These are phyloP conservation scores for Echinops telfairi DNA, from an alignment of 2,113 vertebrate species.

Conservation along the genomic window DNA sequence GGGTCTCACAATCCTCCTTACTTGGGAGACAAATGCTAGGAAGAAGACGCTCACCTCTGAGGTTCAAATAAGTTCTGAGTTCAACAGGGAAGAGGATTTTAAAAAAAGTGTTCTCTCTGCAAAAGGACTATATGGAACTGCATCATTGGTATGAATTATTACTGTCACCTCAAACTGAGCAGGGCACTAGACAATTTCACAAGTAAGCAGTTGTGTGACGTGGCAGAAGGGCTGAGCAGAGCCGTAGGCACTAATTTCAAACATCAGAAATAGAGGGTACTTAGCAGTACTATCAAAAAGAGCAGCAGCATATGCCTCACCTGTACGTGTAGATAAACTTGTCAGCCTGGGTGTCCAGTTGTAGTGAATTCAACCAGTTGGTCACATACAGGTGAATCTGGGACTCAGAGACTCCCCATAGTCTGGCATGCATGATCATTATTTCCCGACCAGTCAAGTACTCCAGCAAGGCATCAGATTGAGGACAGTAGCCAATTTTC, in stretches of 20 bases:
- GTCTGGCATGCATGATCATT: conserved; percentile 94
- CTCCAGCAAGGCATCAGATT: conserved; percentile 95
- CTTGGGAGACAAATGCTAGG: not conserved
- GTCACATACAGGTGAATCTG: conserved; percentile 93
- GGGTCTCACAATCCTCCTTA: not conserved
- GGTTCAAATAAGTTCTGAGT: not conserved
- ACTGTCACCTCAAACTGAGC: not conserved
- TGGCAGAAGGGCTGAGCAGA: not conserved
- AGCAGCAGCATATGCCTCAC: conserved; percentile 81
- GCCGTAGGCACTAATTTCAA: conserved; percentile 6
- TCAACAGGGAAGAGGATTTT: not conserved
- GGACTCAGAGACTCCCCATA: conserved; percentile 93
- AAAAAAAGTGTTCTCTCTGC: not conserved
- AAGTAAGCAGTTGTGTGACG: not conserved
- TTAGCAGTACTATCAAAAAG: not conserved
- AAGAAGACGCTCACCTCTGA: not conserved
- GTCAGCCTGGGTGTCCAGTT: conserved; percentile 93
- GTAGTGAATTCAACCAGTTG: conserved; percentile 92
- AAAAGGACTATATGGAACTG: not conserved
- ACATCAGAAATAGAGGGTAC: not conserved
- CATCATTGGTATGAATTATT: not conserved
- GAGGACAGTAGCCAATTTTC: conserved; percentile 96
- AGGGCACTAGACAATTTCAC: not conserved
- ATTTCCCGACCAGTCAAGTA: conserved; percentile 97
- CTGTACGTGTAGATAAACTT: conserved; percentile 94